phyloP scores from a whole-genome alignment of 2,888 invertebrate genomes.

The Athalia circularis region DNA sequence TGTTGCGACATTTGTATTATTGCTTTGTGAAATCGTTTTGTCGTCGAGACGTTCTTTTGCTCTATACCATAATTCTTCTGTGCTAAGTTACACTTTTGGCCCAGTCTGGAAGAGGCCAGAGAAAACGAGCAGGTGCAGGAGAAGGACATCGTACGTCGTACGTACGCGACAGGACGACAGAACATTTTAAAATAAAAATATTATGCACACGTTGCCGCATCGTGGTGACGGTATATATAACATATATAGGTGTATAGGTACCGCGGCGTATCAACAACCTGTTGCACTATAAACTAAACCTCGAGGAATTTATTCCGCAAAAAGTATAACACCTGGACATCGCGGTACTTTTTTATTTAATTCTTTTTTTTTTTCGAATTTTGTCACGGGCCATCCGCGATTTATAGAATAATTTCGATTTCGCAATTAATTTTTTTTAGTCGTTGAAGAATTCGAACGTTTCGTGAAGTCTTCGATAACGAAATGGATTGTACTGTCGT shows the following conservation, averaged over 20 bases:
- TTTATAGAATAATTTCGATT: background rate
- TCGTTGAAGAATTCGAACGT: too few relatives aligned
- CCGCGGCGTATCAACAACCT: too few relatives aligned
- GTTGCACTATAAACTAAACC: background rate
- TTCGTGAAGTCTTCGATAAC: too few relatives aligned
- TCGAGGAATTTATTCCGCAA: conserved; percentile 20
- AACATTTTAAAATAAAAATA: too few relatives aligned
- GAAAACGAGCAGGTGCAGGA: conserved; percentile 2
- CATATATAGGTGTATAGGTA: too few relatives aligned
- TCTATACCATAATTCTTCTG: too few relatives aligned
- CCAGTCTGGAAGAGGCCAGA: background rate
- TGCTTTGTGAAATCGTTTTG: conserved; percentile 10
- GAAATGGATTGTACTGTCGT: too few relatives aligned
- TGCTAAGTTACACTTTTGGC: background rate
- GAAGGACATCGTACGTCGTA: too few relatives aligned
- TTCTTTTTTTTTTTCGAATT: background rate
- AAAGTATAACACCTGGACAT: conserved; percentile 12
- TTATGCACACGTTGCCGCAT: too few relatives aligned
- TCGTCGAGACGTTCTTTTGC: background rate
- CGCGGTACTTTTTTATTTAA: background rate
- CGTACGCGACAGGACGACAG: too few relatives aligned
- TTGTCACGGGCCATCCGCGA: background rate
- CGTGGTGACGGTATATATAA: too few relatives aligned
- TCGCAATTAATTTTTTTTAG: too few relatives aligned
- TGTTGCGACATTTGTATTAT: background rate